Evolutionary conservation across 2,888 invertebrate genomes (phyloP).

Genomic region (Apodemia zela): DNA sequence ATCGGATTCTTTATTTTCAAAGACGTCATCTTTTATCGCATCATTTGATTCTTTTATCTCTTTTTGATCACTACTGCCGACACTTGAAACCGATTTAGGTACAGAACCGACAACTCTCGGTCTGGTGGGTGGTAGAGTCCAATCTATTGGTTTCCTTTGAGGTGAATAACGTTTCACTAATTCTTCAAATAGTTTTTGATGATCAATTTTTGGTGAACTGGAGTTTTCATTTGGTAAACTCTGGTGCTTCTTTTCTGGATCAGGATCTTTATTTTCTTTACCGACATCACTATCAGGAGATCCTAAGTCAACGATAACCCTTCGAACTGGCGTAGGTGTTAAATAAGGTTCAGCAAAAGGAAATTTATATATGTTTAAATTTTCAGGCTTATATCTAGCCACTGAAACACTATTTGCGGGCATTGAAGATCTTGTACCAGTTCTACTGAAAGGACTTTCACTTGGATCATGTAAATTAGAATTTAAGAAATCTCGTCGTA

Average conservation of each 20-base stretch:
- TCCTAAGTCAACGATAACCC: conserved; percentile 56
- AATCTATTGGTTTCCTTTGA: conserved; percentile 67
- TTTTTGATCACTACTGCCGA: conserved; percentile 48
- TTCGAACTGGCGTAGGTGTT: conserved; percentile 66
- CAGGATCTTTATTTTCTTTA: conserved; percentile 63
- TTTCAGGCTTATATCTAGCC: conserved; percentile 66
- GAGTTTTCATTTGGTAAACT: conserved; percentile 52
- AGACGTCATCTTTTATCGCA: conserved; percentile 60
- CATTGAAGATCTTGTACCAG: conserved; percentile 63
- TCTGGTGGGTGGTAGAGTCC: conserved; percentile 69
- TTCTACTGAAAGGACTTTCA: conserved; percentile 51
- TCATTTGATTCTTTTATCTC: conserved; percentile 41
- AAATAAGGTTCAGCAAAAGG: conserved; percentile 54
- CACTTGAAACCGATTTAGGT: conserved; percentile 62
- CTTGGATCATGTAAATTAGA: conserved; percentile 70
- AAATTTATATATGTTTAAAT: conserved; percentile 54
- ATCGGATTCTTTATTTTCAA: conserved; percentile 47
- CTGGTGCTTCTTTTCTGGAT: conserved; percentile 44
- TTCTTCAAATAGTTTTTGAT: conserved; percentile 69
- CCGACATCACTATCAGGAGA: conserved; percentile 47
- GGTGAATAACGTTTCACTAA: conserved; percentile 71
- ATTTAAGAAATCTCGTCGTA: conserved; percentile 66
- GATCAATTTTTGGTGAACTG: conserved; percentile 55
- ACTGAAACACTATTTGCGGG: conserved; percentile 53
- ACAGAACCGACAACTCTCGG: conserved; percentile 68